A percentile compares a stretch with the other conserved stretches of the same genome.
These are phyloP conservation scores for Thamnaconus septentrionalis DNA, from an alignment of 2,113 vertebrate species.

Conservation along the genomic window DNA sequence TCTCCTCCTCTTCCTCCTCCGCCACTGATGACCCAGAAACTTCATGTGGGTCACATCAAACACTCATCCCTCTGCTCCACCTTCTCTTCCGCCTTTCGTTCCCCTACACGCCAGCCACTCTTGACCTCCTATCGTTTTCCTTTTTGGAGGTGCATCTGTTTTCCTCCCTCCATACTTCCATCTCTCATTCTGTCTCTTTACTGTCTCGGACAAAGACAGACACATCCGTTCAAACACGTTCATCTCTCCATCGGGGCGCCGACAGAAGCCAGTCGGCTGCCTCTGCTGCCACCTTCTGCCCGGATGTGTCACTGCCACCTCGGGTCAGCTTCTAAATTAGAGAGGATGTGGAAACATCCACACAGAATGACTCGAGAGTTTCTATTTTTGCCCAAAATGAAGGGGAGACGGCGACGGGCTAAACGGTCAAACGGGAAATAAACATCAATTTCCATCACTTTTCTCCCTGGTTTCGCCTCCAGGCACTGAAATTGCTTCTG, in stretches of 20 bases:
- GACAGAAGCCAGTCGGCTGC: background rate
- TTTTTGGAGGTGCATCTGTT: conserved; percentile 11
- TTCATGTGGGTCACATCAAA: conserved; percentile 54
- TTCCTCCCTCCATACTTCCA: background rate
- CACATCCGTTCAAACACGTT: conserved; percentile 34
- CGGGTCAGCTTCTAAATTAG: background rate
- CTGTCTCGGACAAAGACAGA: conserved; percentile 16
- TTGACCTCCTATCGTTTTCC: conserved; percentile 8
- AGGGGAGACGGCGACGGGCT: no score
- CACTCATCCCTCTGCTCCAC: conserved; percentile 24
- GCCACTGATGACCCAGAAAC: conserved; percentile 56
- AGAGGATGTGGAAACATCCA: no score
- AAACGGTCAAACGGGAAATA: no score
- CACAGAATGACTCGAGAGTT: no score
- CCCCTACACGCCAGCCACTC: background rate
- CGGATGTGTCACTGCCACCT: background rate
- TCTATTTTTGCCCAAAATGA: no score
- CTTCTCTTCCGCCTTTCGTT: background rate
- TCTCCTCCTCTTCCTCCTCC: conserved; percentile 9
- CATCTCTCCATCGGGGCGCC: conserved; percentile 12
- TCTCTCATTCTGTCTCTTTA: conserved; percentile 3
- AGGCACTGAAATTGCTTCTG: no score
- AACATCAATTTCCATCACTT: no score
- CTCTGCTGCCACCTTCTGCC: conserved; percentile 66
- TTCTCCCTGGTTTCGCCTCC: no score